Conservation (phyloP, 2,888 invertebrate genomes). For the Leucania comma region DNA sequence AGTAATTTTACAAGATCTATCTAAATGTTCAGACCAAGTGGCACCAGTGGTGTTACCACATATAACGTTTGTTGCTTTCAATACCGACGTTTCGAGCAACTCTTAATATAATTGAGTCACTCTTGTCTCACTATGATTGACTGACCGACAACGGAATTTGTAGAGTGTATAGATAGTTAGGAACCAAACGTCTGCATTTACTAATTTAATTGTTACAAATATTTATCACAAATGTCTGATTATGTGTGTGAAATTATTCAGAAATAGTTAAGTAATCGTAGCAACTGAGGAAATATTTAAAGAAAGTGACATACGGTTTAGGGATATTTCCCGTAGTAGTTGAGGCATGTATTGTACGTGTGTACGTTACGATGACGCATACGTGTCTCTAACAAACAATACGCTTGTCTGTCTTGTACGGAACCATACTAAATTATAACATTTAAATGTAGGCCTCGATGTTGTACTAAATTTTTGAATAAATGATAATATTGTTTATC, state of each 20-base stretch:
- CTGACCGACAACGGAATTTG: constrained; percentile 68
- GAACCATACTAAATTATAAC: constrained; percentile 28
- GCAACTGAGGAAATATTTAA: constrained; percentile 39
- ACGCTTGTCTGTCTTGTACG: constrained; percentile 25
- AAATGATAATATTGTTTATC: constrained; percentile 49
- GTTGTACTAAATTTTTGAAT: constrained; percentile 49
- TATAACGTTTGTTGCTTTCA: constrained; percentile 33
- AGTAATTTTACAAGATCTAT: constrained; percentile 35
- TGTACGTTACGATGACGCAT: neutral
- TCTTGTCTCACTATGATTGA: constrained; percentile 52
- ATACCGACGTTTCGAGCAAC: constrained; percentile 38
- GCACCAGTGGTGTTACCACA: constrained; percentile 62
- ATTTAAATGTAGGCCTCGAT: constrained; percentile 43
- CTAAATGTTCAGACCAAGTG: constrained; percentile 62
- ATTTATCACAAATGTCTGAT: constrained; percentile 62
- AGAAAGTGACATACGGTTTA: constrained; percentile 28
- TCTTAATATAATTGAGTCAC: constrained; percentile 47
- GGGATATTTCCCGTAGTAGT: constrained; percentile 43
- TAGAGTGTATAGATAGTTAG: constrained; percentile 63
- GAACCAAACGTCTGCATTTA: constrained; percentile 77
- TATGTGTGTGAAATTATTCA: constrained; percentile 54
- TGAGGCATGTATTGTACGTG: constrained; percentile 20
- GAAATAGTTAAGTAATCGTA: constrained; percentile 48
- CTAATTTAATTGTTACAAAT: constrained; percentile 71
- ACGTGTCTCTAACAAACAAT: constrained; percentile 18